Evolutionary conservation across 2,113 vertebrate genomes (phyloP), one percentile per base, ranked within the genome.

Genomic region (Pipra filicauda): DNA sequence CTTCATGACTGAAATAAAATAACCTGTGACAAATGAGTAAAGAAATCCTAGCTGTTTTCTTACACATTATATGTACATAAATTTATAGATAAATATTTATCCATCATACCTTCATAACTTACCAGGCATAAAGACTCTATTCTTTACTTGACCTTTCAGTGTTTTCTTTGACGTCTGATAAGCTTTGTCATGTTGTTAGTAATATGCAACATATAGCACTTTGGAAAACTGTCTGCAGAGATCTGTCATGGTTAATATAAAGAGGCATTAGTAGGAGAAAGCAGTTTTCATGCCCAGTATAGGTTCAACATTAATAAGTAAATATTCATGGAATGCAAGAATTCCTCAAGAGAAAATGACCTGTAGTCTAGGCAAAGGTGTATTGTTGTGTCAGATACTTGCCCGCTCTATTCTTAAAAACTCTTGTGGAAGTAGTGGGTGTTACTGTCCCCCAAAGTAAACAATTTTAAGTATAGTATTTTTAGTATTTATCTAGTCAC

Each of bases 101-200:
- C 72, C 61, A 21, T 80, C 85, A 49, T 79, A 16, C 49, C 39
- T 85, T 70, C 62, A 49, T 66, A 70, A 79, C 10, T 76, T 85
- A 24, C 5, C 28, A 70, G 6, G 12, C 61, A 89, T 87, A 91
- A 92, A 77, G 83, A 71, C 73, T 58, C 30, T 49, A 0, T 85
- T 91, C 66, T 91, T 87, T 75, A 43, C 20, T 72, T 93, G 82
- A 85, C 22, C 67, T 76, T 69, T 37, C 49, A 54, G 6, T 79
- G 71, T 70, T 88, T 94, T 93, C 71, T 64, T 84, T 94, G 66
- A 77, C 54, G 23, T 79, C 49, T 88, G 88, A 83, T 85, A 54
- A 88, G 65, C 49, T 93, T 65, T 57, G 13, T n/a, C 37, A 11
- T 30, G 16, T 31, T 89, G 31, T 51, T 79, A 49, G n/a, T 73